Evolutionary conservation across 1,140 invertebrate species (phyloP), one percentile per base, ranked within the genome.

Genomic region (Trichogramma pretiosum): DNA sequence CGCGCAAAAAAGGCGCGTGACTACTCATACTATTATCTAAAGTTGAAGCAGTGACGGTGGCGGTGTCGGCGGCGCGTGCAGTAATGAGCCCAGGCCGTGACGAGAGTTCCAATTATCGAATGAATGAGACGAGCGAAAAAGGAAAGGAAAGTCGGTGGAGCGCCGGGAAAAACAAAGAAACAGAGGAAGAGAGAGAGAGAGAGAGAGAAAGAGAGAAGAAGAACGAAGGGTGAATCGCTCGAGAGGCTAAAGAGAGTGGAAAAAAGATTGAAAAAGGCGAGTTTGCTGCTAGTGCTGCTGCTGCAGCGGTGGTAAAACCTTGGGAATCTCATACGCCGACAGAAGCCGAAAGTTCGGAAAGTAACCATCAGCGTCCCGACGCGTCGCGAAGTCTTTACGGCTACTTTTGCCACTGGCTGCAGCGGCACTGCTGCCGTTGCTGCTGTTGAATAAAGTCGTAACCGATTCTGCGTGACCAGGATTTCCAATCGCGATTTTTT

Each of bases 401-500:
- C 14, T 41, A 35, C 16, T 42, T n/a, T 21, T 23, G 40, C 16
- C 36, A 34, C 7, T 19, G 38, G 32, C n/a, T n/a, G n/a, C n/a
- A n/a, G n/a, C n/a, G n/a, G n/a, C n/a, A n/a, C n/a, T n/a, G n/a
- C n/a, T n/a, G n/a, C n/a, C n/a, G n/a, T n/a, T n/a, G n/a, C n/a
- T n/a, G n/a, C 22, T 5, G 41, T 26, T 26, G 41, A 44, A 50
- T 50, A 50, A 50, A 46, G 42, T 46, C 37, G 42, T 50, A 51
- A 46, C 42, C 42, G 43, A 51, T 46, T 38, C 43, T 51, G 49
- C 43, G 43, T 51, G 43, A 51, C 43, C 38, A 18, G 49, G 48
- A 28, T 51, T 32, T 19, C 11, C 30, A 34, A 47, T n/a, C 11
- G 13, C 24, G 11, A 28, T 11, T 5, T 11, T 5, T 28, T 7